Conservation (phyloP, 2,113 vertebrate genomes). For the Thamnophis sirtalis region DNA sequence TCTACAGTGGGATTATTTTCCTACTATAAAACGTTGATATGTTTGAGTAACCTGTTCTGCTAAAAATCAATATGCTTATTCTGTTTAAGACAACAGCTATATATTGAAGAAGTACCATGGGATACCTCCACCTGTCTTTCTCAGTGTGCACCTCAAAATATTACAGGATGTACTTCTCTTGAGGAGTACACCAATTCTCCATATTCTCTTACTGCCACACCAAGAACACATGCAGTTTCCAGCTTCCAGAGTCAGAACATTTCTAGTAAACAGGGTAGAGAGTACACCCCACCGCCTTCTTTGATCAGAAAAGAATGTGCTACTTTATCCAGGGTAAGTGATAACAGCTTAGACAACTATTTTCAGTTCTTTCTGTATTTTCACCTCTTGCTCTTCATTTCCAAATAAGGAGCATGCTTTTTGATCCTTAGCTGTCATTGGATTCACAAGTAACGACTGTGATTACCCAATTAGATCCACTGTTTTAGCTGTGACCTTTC, state of each 20-base stretch:
- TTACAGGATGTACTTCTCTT: constrained; percentile 42
- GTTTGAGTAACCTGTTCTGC: constrained; percentile 24
- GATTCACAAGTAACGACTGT: neutral
- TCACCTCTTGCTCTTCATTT: neutral
- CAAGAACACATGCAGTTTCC: constrained; percentile 48
- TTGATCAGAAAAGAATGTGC: constrained; percentile 47
- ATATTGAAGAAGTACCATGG: constrained; percentile 38
- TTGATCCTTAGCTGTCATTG: neutral
- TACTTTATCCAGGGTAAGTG: constrained; percentile 61
- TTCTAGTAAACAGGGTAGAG: constrained; percentile 35
- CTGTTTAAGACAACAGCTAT: constrained; percentile 54
- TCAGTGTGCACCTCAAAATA: constrained; percentile 51
- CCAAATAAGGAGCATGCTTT: neutral
- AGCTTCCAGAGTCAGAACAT: constrained; percentile 37
- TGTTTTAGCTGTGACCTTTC: neutral
- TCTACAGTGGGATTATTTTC: neutral
- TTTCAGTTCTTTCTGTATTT: neutral
- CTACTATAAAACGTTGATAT: constrained; percentile 24
- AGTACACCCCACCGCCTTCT: constrained; percentile 30
- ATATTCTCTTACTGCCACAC: constrained; percentile 51
- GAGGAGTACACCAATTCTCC: constrained; percentile 44
- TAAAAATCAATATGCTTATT: constrained; percentile 27
- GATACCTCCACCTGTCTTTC: constrained; percentile 48
- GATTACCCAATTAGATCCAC: neutral
- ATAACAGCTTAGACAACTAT: neutral